Evolutionary conservation across 2,113 vertebrate species (phyloP).

Genomic region (Arothron firmamentum): DNA sequence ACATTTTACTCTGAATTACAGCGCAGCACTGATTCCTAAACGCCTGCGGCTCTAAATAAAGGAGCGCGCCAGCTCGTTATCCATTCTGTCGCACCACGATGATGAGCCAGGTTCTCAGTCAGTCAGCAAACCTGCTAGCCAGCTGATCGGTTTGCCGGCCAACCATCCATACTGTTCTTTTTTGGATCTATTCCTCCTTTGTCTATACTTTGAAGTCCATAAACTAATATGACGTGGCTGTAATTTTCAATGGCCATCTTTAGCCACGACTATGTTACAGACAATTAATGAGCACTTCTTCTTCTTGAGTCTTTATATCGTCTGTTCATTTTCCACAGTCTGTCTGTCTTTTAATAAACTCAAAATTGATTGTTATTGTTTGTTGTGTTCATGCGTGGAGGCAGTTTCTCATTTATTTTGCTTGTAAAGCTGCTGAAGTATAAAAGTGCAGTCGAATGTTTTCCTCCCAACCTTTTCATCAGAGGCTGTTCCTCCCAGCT

Average conservation of each 20-base stretch:
- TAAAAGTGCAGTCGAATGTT: constrained; percentile 3
- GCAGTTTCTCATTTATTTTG: constrained; percentile 31
- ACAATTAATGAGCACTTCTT: constrained; percentile 1
- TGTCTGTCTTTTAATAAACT: constrained; percentile 30
- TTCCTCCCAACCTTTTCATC: constrained; percentile 24
- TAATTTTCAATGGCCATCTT: constrained; percentile 1
- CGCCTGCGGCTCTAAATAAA: constrained; percentile 23
- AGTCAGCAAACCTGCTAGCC: neutral
- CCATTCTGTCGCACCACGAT: constrained; percentile 20
- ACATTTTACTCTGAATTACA: constrained; percentile 48
- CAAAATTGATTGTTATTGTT: constrained; percentile 10
- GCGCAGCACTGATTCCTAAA: constrained; percentile 9
- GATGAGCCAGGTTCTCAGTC: constrained; percentile 21
- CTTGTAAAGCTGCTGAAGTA: constrained; percentile 28
- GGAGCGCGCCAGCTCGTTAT: constrained; percentile 12
- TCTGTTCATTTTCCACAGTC: no score
- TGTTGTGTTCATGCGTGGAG: neutral
- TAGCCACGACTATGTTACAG: constrained; percentile 6
- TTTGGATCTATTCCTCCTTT: neutral
- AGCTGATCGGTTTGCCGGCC: constrained; percentile 17
- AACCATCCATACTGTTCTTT: neutral
- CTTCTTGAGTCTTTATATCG: no score
- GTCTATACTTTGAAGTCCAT: neutral
- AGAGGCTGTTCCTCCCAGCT: neutral
- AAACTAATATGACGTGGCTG: neutral